Evolutionary conservation across 2,888 invertebrate genomes (phyloP), one percentile per base, ranked within the genome.

Genomic region (Melanotus villosus): DNA sequence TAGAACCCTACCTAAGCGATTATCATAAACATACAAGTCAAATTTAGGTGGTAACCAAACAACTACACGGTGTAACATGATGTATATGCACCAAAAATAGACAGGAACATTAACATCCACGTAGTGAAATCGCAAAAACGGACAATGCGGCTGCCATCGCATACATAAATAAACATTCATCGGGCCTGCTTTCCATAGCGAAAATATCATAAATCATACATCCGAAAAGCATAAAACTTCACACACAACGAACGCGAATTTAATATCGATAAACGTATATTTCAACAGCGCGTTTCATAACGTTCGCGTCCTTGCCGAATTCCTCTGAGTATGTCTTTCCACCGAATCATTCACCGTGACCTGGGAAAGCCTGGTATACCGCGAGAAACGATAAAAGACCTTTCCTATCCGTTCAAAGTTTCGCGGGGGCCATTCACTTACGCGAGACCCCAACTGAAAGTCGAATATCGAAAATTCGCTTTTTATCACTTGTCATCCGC

Each of bases 181-280:
- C 16, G 47, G 18, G 1, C 4, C 23, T 47, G 47, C 16, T 47
- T 47, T 47, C 47, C 23, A 47, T 47, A 23, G 52, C n/a, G 12
- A 16, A 59, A 45, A 41, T 30, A 18, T 30, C 41, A 65, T 65
- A 65, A 65, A 65, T 65, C 58, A 47, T 57, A 38, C 45, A 58
- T 65, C 57, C 30, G 65, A 58, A 65, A 50, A 58, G 34, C 58
- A 36, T 47, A 47, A 58, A 65, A 58, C 34, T 65, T 57, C 47
- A 65, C 50, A 59, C 56, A 47, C 57, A 16, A 47, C 58, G 58
- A 47, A 50, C 65, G 23, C 43, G 58, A 65, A 65, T 65, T 65
- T 65, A 58, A 58, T 65, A 65, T 65, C 58, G 50, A 65, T 58
- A 58, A 57, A 36, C 65, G 47, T 60, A 65, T 43, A 64, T 54